phyloP scores from a whole-genome alignment of 1,140 invertebrate species.

The Ooceraea biroi region DNA sequence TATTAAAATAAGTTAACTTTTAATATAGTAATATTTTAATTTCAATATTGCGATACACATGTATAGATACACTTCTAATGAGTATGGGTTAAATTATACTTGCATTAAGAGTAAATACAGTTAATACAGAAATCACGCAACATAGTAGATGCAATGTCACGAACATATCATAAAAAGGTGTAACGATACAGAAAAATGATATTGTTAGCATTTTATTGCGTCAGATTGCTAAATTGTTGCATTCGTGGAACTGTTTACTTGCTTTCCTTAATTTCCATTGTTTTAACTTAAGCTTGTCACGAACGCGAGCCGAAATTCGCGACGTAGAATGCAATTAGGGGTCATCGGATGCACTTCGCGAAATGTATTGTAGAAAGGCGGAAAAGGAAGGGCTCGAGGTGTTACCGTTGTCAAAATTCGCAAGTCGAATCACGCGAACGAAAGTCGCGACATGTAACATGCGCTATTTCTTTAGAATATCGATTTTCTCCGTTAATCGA shows the following conservation, averaged over 20 bases:
- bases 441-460: slow-evolving; percentile 69
- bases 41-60: neutral
- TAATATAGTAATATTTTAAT: neutral
- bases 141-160: neutral
- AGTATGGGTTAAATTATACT: neutral
- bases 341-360: neutral
- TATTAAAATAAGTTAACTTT: neutral
- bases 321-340: slow-evolving; percentile 18
- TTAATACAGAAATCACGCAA: slow-evolving; percentile 14
- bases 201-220: neutral
- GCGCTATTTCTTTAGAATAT: slow-evolving; percentile 63
- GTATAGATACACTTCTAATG: neutral
- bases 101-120: neutral
- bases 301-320: slow-evolving; percentile 48
- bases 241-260: slow-evolving; percentile 33
- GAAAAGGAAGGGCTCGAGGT: slow-evolving; percentile 17
- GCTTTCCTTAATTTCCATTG: slow-evolving; percentile 40
- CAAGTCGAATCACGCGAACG: slow-evolving; percentile 66
- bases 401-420: slow-evolving; percentile 52
- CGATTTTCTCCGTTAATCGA: slow-evolving; percentile 34
- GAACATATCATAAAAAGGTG: neutral
- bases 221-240: neutral
- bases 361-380: slow-evolving; percentile 46
- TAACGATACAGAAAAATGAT: neutral
- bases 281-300: neutral